These are phyloP conservation scores for Halcyon badia DNA, from an alignment of 2,797 vertebrate genomes.

Conservation along the genomic window DNA sequence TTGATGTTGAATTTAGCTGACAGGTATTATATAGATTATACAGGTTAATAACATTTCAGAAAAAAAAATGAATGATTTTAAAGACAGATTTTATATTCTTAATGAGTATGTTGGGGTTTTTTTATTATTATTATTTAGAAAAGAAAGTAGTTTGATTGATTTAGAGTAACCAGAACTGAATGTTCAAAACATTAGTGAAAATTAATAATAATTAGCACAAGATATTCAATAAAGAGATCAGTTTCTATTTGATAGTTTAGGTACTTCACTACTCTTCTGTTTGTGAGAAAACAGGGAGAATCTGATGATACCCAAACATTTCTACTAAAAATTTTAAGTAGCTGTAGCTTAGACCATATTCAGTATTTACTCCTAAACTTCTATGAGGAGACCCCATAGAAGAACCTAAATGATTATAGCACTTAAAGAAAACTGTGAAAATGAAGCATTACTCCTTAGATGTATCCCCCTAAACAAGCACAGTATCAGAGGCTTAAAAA, in stretches of 20 bases:
- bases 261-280: not conserved
- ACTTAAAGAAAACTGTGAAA: not conserved
- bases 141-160: not conserved
- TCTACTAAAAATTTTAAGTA: not conserved
- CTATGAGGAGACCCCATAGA: not conserved
- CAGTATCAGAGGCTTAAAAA: fast-evolving
- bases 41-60: not conserved
- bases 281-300: not conserved
- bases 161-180: not conserved
- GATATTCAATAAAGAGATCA: not conserved
- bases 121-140: not conserved
- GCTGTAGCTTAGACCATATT: not conserved
- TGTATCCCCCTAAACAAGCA: not conserved
- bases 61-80: not conserved
- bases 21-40: not conserved
- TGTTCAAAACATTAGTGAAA: not conserved
- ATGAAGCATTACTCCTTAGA: not conserved
- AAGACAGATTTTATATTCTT: not conserved
- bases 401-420: not conserved
- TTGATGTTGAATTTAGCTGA: not conserved
- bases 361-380: not conserved
- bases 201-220: not conserved
- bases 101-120: not conserved
- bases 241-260: not conserved
- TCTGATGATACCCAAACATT: not conserved